These are phyloP conservation scores for Mixornis gularis DNA, from an alignment of 2,113 vertebrate genomes.

Conservation along the genomic window DNA sequence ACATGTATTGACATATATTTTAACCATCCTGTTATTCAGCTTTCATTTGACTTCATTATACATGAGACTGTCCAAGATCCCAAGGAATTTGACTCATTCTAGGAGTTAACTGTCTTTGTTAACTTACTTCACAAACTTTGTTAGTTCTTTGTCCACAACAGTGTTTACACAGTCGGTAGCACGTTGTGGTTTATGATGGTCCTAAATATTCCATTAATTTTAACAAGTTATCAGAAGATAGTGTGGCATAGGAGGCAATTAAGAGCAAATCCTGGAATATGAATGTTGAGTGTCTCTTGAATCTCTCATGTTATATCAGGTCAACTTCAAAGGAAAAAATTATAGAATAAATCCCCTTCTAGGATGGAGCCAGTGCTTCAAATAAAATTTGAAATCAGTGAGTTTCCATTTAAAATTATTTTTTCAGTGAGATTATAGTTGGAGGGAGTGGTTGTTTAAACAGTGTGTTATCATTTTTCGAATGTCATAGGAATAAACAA, in stretches of 20 bases:
- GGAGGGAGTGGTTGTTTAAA: not conserved
- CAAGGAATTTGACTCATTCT: not conserved
- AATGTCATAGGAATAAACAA: rapidly evolving
- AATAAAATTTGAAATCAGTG: not conserved
- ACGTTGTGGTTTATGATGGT: not conserved
- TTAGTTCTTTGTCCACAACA: not conserved
- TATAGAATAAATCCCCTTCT: not conserved
- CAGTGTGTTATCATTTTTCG: not conserved
- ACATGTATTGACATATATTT: not conserved
- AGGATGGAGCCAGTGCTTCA: not conserved
- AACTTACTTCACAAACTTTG: not conserved
- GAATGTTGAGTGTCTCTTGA: not conserved
- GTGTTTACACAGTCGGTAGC: not conserved
- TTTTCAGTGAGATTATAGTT: not conserved
- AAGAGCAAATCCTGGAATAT: not conserved
- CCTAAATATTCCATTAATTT: not conserved
- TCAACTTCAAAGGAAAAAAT: not conserved
- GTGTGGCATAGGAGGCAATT: not conserved
- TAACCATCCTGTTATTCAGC: not conserved
- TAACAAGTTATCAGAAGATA: not conserved
- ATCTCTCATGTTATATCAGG: not conserved
- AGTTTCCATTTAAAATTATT: not conserved
- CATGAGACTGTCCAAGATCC: not conserved
- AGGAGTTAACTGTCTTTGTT: not conserved
- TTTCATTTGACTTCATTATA: not conserved